Evolutionary conservation across 2,888 invertebrate species (phyloP).

Genomic region (Physocephala rufipes): DNA sequence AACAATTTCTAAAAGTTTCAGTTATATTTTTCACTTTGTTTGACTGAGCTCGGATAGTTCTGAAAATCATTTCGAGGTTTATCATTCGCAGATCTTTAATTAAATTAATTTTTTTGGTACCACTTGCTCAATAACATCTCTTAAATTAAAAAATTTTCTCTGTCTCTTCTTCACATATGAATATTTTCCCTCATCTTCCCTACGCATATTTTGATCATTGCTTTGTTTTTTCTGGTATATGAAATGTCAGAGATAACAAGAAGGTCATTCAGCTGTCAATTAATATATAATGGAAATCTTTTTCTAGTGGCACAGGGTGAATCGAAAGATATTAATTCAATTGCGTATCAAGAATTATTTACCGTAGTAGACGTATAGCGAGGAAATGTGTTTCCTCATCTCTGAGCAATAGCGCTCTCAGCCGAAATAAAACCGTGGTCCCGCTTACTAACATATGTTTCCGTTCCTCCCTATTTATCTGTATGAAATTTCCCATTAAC

Average conservation of each 20-base stretch:
- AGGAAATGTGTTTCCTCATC: too few species aligned
- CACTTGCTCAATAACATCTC: neutral
- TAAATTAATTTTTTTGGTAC: neutral
- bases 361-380: too few species aligned
- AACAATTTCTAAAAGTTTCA: slow-evolving; percentile 27
- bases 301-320: too few species aligned
- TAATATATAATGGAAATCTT: too few species aligned
- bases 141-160: slow-evolving; percentile 20
- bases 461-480: too few species aligned
- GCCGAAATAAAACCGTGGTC: too few species aligned
- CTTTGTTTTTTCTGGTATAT: slow-evolving; percentile 23
- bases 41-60: neutral
- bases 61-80: neutral
- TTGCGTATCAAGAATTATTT: too few species aligned
- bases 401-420: too few species aligned
- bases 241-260: slow-evolving; percentile 21
- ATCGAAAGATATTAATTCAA: too few species aligned
- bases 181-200: slow-evolving; percentile 4
- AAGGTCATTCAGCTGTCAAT: too few species aligned
- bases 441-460: too few species aligned
- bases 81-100: neutral
- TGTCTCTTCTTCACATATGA: slow-evolving; percentile 21
- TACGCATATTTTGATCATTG: slow-evolving; percentile 16
- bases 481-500: too few species aligned
- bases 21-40: slow-evolving; percentile 17